Percentiles rank a stretch among this genome's conserved stretches.
These are phyloP conservation scores for Phragmatobia fuliginosa DNA, from an alignment of 2,888 invertebrate species.

Conservation along the genomic window DNA sequence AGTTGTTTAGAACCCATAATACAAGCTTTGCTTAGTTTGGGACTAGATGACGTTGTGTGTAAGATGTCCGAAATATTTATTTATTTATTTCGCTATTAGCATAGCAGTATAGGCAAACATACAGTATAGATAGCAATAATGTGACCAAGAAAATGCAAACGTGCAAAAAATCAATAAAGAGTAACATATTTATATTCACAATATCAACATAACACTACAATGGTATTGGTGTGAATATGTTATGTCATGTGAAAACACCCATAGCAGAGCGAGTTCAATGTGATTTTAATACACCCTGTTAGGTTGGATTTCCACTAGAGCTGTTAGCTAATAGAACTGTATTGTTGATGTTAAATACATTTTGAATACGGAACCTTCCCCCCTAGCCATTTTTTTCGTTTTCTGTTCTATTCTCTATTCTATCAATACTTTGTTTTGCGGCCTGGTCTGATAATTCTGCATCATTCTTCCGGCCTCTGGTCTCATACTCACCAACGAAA, in stretches of 20 bases:
- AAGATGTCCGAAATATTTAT: too few relatives aligned
- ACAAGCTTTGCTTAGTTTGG: too few relatives aligned
- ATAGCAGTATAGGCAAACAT: too few relatives aligned
- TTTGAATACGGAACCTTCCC: neutral
- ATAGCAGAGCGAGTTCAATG: neutral
- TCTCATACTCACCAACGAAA: too few relatives aligned
- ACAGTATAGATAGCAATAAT: neutral
- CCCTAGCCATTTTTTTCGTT: too few relatives aligned
- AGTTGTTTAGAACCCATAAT: too few relatives aligned
- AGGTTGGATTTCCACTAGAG: neutral
- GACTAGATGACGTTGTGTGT: too few relatives aligned
- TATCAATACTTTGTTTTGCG: too few relatives aligned
- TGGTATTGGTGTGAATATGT: neutral
- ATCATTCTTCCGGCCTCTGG: too few relatives aligned
- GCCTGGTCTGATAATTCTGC: too few relatives aligned
- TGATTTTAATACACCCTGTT: neutral
- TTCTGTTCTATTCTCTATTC: too few relatives aligned
- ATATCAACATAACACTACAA: neutral
- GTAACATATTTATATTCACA: neutral
- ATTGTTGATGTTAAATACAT: neutral
- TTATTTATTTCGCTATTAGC: too few relatives aligned
- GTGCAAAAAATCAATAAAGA: neutral
- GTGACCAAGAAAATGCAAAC: neutral
- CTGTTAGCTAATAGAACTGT: neutral
- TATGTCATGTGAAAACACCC: neutral